Evolutionary conservation across 2,797 vertebrate species (phyloP).

Genomic region (Eulemur mongoz): DNA sequence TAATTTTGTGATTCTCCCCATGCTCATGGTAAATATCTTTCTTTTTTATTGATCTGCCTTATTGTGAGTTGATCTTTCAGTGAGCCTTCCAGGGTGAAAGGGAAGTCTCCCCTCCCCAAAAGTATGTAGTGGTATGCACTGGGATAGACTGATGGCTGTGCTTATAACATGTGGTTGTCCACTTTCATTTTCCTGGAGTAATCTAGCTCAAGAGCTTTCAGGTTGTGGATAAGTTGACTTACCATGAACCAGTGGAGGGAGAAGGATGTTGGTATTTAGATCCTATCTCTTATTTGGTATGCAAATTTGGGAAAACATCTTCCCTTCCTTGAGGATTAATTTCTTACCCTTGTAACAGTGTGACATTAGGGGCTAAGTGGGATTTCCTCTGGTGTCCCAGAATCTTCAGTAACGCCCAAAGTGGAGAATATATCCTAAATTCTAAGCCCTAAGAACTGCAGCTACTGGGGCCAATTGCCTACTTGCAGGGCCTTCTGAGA

Average conservation of each 20-base stretch:
- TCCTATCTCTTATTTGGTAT: not conserved
- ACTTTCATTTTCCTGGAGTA: not conserved
- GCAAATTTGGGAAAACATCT: not conserved
- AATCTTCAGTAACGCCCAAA: not conserved
- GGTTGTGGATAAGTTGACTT: not conserved
- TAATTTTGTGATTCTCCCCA: not conserved
- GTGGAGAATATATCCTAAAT: not conserved
- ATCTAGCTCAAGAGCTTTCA: not conserved
- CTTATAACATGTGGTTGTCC: not conserved
- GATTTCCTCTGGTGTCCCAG: not conserved
- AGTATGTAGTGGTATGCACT: not conserved
- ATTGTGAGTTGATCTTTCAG: not conserved
- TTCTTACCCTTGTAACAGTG: not conserved
- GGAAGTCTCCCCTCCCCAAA: not conserved
- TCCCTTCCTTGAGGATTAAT: not conserved
- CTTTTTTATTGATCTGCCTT: not conserved
- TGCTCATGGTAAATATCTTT: not conserved
- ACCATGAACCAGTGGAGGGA: not conserved
- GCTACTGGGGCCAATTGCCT: not conserved
- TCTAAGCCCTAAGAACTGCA: not conserved
- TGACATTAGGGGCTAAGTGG: not conserved
- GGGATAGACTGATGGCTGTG: not conserved
- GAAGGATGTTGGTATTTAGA: not conserved
- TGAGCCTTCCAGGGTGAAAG: not conserved
- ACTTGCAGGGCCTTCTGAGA: not conserved